Evolutionary conservation across 2,113 vertebrate species (phyloP).

Genomic region (Eurystomus gularis): DNA sequence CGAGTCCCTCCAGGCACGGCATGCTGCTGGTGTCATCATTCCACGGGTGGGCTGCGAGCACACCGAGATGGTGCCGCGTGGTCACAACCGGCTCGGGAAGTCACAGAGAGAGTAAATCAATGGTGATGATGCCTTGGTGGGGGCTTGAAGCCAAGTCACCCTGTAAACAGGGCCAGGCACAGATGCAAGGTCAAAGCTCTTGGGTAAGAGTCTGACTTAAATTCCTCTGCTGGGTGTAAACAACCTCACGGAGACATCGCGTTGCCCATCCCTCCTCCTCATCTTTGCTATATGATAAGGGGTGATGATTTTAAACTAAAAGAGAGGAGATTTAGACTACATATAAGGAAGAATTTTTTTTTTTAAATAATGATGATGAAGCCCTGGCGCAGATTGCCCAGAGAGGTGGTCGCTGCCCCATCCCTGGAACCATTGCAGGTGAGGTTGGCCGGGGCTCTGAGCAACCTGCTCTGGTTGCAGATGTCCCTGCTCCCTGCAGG

Average conservation of each 20-base stretch:
- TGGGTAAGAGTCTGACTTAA: neutral
- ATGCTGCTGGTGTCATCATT: neutral
- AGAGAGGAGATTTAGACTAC: neutral
- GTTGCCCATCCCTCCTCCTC: neutral
- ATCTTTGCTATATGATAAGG: neutral
- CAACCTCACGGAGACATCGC: fast-evolving
- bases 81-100: neutral
- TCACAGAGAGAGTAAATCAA: fast-evolving
- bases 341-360: neutral
- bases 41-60: neutral
- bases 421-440: neutral
- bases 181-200: neutral
- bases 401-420: neutral
- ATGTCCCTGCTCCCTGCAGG: neutral
- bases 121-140: fast-evolving
- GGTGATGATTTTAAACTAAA: neutral
- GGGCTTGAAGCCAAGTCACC: fast-evolving
- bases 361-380: too few relatives aligned
- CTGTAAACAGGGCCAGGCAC: neutral
- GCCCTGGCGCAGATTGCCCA: neutral
- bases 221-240: neutral
- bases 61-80: fast-evolving
- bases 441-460: neutral
- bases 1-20: neutral
- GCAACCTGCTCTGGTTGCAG: neutral